Percentiles rank a stretch among this genome's conserved stretches.
Conservation (phyloP, 2,797 vertebrate species). For the Syncerus caffer region DNA sequence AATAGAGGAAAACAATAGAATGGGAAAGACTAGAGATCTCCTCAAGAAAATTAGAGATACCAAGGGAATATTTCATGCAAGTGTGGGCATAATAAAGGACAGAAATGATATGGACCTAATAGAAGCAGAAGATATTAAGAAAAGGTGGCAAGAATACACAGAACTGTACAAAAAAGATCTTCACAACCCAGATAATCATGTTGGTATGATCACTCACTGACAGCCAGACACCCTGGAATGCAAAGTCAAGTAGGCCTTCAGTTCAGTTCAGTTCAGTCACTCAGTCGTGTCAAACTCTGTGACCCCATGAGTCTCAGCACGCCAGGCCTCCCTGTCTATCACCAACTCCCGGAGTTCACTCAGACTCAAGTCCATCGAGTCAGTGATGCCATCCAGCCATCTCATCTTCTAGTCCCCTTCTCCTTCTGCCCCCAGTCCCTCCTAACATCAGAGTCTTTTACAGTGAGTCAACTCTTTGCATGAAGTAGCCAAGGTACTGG, state of each 20-base stretch:
- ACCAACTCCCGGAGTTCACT: too few relatives aligned
- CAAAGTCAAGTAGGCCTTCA: not conserved
- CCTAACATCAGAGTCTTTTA: too few relatives aligned
- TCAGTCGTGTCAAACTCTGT: too few relatives aligned
- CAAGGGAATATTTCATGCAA: not conserved
- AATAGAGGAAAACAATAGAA: not conserved
- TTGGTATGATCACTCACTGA: not conserved
- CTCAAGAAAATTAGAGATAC: not conserved
- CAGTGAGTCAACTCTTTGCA: too few relatives aligned
- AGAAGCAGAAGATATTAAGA: not conserved
- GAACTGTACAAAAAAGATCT: not conserved
- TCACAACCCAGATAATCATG: not conserved
- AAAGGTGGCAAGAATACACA: not conserved
- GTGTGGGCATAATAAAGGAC: not conserved
- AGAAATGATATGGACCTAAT: not conserved
- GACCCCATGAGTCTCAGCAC: too few relatives aligned
- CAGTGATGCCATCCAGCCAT: too few relatives aligned
- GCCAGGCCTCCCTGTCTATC: too few relatives aligned
- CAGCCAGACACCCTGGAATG: not conserved
- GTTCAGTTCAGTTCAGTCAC: too few relatives aligned
- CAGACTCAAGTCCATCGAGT: too few relatives aligned
- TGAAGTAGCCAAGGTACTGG: too few relatives aligned
- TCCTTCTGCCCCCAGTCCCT: too few relatives aligned
- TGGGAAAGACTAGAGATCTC: not conserved
- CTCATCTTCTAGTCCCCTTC: too few relatives aligned